Evolutionary conservation across 1,140 invertebrate species (phyloP).

Genomic region (Drosophila burlai): DNA sequence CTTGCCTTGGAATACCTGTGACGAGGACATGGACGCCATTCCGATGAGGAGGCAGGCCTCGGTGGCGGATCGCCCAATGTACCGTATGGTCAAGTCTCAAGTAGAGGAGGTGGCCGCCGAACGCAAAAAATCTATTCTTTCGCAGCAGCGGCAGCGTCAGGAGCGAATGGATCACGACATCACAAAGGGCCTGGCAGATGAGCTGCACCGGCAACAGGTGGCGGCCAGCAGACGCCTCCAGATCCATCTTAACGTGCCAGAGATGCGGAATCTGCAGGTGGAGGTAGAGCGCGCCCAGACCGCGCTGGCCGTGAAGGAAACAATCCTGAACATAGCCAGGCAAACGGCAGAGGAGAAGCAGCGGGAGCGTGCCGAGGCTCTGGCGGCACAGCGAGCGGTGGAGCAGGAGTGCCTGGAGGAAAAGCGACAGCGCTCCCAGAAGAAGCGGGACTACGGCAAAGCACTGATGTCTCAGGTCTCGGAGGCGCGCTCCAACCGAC

Average conservation of each 20-base stretch:
- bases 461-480: constrained; percentile 55
- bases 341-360: neutral
- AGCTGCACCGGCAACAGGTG: constrained; percentile 33
- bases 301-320: constrained; percentile 38
- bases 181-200: constrained; percentile 30
- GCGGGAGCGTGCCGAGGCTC: constrained; percentile 37
- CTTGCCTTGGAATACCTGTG: constrained; percentile 14
- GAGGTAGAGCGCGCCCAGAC: constrained; percentile 59
- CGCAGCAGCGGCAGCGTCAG: constrained; percentile 31
- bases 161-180: constrained; percentile 30
- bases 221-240: constrained; percentile 42
- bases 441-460: constrained; percentile 21
- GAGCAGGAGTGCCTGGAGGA: constrained; percentile 46
- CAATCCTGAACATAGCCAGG: constrained; percentile 7
- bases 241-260: constrained; percentile 36
- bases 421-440: constrained; percentile 12
- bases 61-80: constrained; percentile 18
- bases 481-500: constrained; percentile 11
- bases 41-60: constrained; percentile 19
- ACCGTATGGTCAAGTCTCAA: constrained; percentile 47
- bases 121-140: constrained; percentile 29
- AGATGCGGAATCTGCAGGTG: constrained; percentile 37
- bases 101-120: constrained; percentile 61
- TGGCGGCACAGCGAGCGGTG: constrained; percentile 7
- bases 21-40: constrained; percentile 39